Evolutionary conservation across 2,797 vertebrate genomes (phyloP).

Genomic region (Halcyon badia): DNA sequence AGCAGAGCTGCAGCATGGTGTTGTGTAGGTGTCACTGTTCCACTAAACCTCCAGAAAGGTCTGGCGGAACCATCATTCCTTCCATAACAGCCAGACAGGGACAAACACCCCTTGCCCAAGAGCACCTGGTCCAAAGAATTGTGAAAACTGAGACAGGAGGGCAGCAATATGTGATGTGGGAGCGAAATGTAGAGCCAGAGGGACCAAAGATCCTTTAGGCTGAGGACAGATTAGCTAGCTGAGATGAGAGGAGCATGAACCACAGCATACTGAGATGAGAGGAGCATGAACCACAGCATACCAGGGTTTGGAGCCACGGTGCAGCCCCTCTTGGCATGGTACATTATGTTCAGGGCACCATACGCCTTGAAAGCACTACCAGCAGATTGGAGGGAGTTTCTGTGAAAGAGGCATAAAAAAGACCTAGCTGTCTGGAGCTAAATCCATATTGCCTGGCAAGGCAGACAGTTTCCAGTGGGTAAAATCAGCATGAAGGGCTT

Average conservation of each 20-base stretch:
- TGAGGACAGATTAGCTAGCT: neutral
- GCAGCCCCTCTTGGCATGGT: neutral
- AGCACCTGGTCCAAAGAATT: neutral
- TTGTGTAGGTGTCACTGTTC: neutral
- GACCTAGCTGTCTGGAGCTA: neutral
- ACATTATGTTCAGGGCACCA: neutral
- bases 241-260: neutral
- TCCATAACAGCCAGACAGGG: neutral
- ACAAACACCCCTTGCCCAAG: neutral
- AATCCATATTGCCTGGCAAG: neutral
- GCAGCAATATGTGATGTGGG: fast-evolving
- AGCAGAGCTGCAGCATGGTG: neutral
- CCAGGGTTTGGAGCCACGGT: neutral
- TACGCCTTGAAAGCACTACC: neutral
- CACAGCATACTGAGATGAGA: neutral
- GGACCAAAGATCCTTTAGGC: neutral
- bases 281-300: neutral
- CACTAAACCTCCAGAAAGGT: neutral
- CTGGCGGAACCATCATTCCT: neutral
- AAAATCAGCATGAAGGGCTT: neutral
- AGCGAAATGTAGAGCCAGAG: neutral
- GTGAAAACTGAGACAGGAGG: neutral
- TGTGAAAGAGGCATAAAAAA: neutral
- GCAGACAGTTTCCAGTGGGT: neutral
- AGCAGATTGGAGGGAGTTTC: neutral